Evolutionary conservation across 2,888 invertebrate genomes (phyloP).

Genomic region (Drosophila infuscata): DNA sequence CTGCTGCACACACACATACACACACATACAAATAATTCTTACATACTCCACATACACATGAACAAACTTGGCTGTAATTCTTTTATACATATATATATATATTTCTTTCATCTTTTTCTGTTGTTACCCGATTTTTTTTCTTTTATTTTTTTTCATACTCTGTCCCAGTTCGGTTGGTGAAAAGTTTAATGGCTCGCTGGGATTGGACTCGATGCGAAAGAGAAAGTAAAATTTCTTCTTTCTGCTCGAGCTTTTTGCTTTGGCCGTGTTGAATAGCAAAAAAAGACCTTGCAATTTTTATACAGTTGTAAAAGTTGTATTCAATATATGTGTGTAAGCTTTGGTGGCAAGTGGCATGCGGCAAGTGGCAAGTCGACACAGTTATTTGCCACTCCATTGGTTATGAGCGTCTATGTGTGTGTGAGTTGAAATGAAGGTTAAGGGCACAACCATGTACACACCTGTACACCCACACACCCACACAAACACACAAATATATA

Average conservation of each 20-base stretch:
- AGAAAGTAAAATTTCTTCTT: slow-evolving; percentile 81
- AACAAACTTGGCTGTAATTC: slow-evolving; percentile 79
- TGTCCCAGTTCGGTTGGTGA: slow-evolving; percentile 80
- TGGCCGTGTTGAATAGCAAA: slow-evolving; percentile 61
- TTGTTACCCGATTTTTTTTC: slow-evolving; percentile 76
- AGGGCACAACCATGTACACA: slow-evolving; percentile 32
- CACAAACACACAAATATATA: background rate
- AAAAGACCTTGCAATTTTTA: slow-evolving; percentile 76
- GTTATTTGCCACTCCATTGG: slow-evolving; percentile 77
- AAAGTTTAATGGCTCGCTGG: slow-evolving; percentile 77
- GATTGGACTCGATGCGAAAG: slow-evolving; percentile 64
- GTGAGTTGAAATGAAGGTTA: slow-evolving; percentile 53
- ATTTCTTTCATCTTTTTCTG: slow-evolving; percentile 81
- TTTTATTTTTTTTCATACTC: slow-evolving; percentile 73
- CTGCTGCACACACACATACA: slow-evolving; percentile 57
- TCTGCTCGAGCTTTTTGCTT: slow-evolving; percentile 57
- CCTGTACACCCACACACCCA: slow-evolving; percentile 3
- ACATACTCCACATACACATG: slow-evolving; percentile 50
- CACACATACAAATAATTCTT: slow-evolving; percentile 6
- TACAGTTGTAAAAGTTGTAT: slow-evolving; percentile 77
- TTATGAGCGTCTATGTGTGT: slow-evolving; percentile 52
- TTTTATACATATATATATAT: slow-evolving; percentile 77
- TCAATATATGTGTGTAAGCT: slow-evolving; percentile 66
- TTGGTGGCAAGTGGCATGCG: slow-evolving; percentile 42
- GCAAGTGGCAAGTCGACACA: slow-evolving; percentile 56